A percentile compares a stretch with the other conserved stretches of the same genome.
Evolutionary conservation across 30 jellyfish, hydroid and myxozoan genomes (phyloP).

Genomic region (Rhopilema esculentum): DNA sequence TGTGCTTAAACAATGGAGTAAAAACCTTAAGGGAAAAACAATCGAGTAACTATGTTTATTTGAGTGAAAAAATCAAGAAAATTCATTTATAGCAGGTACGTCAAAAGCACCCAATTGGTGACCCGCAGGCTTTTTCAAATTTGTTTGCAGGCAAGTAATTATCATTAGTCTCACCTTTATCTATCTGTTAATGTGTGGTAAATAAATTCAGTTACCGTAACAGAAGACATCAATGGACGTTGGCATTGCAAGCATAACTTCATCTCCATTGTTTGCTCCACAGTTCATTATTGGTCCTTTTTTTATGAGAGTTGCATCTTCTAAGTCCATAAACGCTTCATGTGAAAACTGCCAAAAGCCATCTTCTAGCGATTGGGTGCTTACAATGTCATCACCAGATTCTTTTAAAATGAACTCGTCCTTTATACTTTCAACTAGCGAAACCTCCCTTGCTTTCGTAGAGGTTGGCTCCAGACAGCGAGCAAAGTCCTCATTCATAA

Average conservation of each 20-base stretch:
- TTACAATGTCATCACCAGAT: not conserved
- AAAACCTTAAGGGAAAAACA: too few species aligned
- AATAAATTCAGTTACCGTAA: not conserved
- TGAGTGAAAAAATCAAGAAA: too few species aligned
- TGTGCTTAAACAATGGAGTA: too few species aligned
- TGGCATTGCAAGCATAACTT: not conserved
- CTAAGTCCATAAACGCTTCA: conserved; percentile 13
- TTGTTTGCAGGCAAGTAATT: too few species aligned
- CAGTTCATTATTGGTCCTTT: not conserved
- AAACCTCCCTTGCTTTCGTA: not conserved
- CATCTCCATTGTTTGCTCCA: not conserved
- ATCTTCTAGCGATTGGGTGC: not conserved
- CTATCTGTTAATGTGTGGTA: not conserved
- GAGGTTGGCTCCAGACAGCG: not conserved
- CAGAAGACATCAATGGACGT: not conserved
- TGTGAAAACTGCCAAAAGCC: conserved; percentile 13
- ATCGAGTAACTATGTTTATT: too few species aligned
- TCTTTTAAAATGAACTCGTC: not conserved
- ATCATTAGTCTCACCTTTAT: not conserved
- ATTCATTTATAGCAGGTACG: too few species aligned
- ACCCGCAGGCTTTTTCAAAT: too few species aligned
- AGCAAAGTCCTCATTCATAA: conserved; percentile 46
- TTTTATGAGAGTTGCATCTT: not conserved
- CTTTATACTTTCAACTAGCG: not conserved
- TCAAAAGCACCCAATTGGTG: too few species aligned